phyloP scores from a whole-genome alignment of 2,113 vertebrate species.

The Phyllopteryx taeniolatus region DNA sequence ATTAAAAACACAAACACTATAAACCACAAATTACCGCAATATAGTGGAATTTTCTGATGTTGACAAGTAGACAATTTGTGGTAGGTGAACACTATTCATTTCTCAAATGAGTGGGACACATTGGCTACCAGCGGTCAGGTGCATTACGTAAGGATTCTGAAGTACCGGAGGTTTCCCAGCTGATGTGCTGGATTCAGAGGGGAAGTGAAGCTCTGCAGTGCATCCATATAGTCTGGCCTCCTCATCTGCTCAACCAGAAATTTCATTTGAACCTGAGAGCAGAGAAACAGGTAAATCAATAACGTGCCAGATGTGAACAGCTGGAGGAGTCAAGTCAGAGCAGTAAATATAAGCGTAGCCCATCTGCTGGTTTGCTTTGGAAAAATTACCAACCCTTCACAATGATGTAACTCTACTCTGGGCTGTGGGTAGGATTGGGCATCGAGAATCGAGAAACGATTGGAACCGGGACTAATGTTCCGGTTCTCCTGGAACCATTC shows the following conservation, averaged over 20 bases:
- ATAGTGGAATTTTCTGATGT: no score
- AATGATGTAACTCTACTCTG: constrained; percentile 11
- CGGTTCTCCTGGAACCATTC: no score
- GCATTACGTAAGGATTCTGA: background rate
- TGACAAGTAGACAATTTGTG: no score
- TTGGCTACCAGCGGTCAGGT: constrained; percentile 7
- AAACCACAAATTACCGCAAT: no score
- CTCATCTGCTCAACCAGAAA: constrained; percentile 98
- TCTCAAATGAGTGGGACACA: background rate
- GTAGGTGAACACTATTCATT: no score
- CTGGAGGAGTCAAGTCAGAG: background rate
- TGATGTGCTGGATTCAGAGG: constrained; percentile 97
- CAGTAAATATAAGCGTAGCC: background rate
- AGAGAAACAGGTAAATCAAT: constrained; percentile 1
- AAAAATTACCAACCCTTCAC: background rate
- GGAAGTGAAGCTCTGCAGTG: constrained; percentile 93
- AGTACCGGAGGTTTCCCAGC: constrained; percentile 89
- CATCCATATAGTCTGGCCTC: constrained; percentile 97
- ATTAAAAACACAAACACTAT: no score
- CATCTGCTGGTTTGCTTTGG: constrained; percentile 13
- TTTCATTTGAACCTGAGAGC: constrained; percentile 95
- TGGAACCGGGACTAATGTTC: no score
- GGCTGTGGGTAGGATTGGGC: background rate
- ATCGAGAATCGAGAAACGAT: no score
- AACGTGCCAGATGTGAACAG: constrained; percentile 14